Base-by-base conservation (phyloP, 2,888 invertebrate genomes). In the Strigamia transsilvanica region DNA sequence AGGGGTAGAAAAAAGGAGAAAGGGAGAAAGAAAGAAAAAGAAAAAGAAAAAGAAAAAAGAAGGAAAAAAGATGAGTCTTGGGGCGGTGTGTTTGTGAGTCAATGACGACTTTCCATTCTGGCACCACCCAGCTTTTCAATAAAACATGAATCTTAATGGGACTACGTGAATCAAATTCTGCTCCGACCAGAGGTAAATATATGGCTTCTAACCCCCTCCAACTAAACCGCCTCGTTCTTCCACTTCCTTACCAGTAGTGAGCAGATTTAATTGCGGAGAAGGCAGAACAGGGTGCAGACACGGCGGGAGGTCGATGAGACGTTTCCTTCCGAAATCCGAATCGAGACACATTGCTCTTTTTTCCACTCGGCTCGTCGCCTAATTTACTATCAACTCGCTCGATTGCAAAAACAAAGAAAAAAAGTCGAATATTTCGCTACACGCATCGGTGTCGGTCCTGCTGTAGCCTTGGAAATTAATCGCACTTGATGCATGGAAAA, bases 11-110 rank as follows among this genome's bases (percentile, higher is more conserved):
- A 51, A 15, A 51, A n/a, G n/a, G 51, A n/a, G 51, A 15, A 15
- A n/a, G 13, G 51, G 6, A 15, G 51, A 3, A n/a, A 2, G 42
- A 10, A n/a, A 42, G n/a, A 51, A 51, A 13, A 13, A 10, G 42
- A 5, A 42, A 51, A 51, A 51, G 3, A 3, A 27, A 27, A 27
- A 27, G 3, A 27, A 27, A 27, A 27, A 3, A 27, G 3, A 27
- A 27, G 3, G 3, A 27, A 27, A 56, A 56, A 56, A 18, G 21
- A 56, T 56, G 56, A 56, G 56, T 56, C 56, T 56, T n/a, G 56
- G 56, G 56, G 56, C 56, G 56, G 56, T 56, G n/a, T 32, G 77
- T 77, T 77, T 77, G 77, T 77, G 77, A 77, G 77, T 77, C 77
- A 77, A 77, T 77, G 77, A 38, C 77, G 77, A 23, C 77, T 38